Percentiles rank a stretch among this genome's conserved stretches.
Evolutionary conservation across 35 echinoderm and acorn worm genomes (phyloP).

Genomic region (Patiria miniata): DNA sequence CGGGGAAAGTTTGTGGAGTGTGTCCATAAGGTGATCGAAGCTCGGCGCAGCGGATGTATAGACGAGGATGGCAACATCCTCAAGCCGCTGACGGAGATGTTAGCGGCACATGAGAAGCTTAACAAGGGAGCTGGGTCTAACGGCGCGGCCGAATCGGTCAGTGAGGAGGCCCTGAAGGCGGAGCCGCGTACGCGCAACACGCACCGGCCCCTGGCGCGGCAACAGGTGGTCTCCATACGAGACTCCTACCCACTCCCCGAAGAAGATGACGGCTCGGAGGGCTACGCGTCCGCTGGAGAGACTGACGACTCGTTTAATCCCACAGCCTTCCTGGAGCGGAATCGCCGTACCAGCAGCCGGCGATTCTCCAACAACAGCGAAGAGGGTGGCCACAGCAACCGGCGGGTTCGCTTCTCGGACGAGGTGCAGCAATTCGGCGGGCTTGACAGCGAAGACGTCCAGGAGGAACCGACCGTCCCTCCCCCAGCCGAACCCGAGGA

Average conservation of each 20-base stretch:
- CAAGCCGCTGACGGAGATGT: conserved; percentile 27
- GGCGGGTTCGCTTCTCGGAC: conserved; percentile 84
- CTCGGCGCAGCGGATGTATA: conserved; percentile 82
- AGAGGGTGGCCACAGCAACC: conserved; percentile 36
- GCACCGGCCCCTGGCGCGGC: not conserved
- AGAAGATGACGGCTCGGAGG: conserved; percentile 88
- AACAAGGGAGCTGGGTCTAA: not conserved
- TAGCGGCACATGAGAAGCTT: conserved; percentile 25
- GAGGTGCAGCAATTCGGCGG: conserved; percentile 70
- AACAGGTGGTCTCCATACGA: conserved; percentile 13
- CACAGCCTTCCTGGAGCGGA: conserved; percentile 73
- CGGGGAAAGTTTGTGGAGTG: conserved; percentile 71
- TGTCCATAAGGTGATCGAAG: conserved; percentile 84
- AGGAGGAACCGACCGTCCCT: not conserved
- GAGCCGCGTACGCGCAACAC: not conserved
- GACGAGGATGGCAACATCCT: conserved; percentile 83
- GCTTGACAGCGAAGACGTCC: not conserved
- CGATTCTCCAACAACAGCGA: conserved; percentile 46
- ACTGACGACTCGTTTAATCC: conserved; percentile 86
- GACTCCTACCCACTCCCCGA: conserved; percentile 77
- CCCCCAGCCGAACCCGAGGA: not conserved
- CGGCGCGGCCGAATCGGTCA: not conserved
- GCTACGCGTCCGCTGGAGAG: conserved; percentile 84
- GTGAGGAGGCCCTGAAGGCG: conserved; percentile 6
- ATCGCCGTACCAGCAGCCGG: conserved; percentile 56